Base-by-base conservation (phyloP, 37 sponge, comb jelly and placozoan genomes). In the Spongilla lacustris region DNA sequence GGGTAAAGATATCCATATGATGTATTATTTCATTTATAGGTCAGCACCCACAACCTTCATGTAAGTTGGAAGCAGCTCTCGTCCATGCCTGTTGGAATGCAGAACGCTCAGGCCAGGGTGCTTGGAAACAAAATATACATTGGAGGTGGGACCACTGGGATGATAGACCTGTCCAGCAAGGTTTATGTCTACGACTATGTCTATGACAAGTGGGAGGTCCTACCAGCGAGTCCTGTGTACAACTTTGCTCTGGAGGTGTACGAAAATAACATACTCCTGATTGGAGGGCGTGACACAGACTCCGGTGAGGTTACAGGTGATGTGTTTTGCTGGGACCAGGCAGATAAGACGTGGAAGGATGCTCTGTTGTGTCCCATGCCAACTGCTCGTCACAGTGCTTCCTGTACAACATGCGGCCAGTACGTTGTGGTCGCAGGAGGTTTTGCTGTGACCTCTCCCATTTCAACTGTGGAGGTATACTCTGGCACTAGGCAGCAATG, bases 391-490 rank as follows among this genome's bases (percentile, higher is more conserved):
- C 36, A 27, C 36, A 27, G 28, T 36, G 69, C 82, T 71, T 82
- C 82, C 12, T 71, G 73, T 82, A 48, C 71, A 79, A 26, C 58
- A 30, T 30, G 58, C 24, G 25, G n/a, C 34, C 71, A n/a, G 37
- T 71, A 22, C 41, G 32, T 82, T 36, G 35, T 82, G 9, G 82
- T 82, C 0, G 82, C 82, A 26, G 82, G 82, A 28, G 70, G 71
- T 17, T 17, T 27, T 23, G 79, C 29, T 27, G 58, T 50, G 50
- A 36, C n/a, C 26, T 37, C 21, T 34, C n/a, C 19, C 4, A 73
- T 82, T 11, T 37, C 69, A 11, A 37, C 9, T 2, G 82, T 82
- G 24, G 71, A 82, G 38, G 71, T 82, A 0, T 82, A 68, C 27
- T 25, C 58, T 17, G 21, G 58, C 21, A 58, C 29, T 25, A 72